Conservation (phyloP, 2,888 invertebrate genomes). For the Gortyna flavago region DNA sequence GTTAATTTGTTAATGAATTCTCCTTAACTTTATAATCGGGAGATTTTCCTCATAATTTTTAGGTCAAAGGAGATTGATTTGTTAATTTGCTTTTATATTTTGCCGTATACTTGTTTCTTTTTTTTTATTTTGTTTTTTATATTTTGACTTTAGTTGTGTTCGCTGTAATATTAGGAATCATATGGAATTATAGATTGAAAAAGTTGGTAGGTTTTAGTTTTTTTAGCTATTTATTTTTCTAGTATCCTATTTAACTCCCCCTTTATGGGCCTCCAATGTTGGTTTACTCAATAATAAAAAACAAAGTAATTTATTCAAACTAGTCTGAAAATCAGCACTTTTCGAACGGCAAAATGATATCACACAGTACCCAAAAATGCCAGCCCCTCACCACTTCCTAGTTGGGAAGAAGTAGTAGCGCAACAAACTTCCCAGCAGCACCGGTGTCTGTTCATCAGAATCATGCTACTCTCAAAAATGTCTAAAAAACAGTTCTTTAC, state of each 20-base stretch:
- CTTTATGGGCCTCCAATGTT: not conserved
- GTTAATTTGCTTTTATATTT: constrained; percentile 11
- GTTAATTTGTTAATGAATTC: constrained; percentile 44
- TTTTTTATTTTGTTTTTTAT: too few relatives aligned
- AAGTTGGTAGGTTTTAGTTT: not conserved
- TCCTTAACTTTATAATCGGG: constrained; percentile 40
- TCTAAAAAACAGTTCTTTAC: not conserved
- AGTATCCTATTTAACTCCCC: not conserved
- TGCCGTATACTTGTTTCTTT: too few relatives aligned
- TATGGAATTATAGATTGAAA: not conserved
- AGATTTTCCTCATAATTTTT: constrained; percentile 35
- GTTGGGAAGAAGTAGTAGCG: not conserved
- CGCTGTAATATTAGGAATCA: not conserved
- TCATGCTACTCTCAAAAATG: not conserved
- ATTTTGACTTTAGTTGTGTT: constrained; percentile 9
- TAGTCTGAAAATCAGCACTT: not conserved
- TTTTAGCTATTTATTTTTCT: not conserved
- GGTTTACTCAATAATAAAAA: not conserved
- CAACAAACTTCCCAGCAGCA: not conserved
- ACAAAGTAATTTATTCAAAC: not conserved
- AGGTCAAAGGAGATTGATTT: constrained; percentile 36
- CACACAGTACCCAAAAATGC: not conserved
- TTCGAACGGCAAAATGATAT: not conserved
- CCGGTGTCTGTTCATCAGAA: not conserved
- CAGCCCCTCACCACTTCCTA: not conserved